Evolutionary conservation across 2,888 invertebrate genomes (phyloP), one percentile per base, ranked within the genome.

Genomic region (Anticlea derivata): DNA sequence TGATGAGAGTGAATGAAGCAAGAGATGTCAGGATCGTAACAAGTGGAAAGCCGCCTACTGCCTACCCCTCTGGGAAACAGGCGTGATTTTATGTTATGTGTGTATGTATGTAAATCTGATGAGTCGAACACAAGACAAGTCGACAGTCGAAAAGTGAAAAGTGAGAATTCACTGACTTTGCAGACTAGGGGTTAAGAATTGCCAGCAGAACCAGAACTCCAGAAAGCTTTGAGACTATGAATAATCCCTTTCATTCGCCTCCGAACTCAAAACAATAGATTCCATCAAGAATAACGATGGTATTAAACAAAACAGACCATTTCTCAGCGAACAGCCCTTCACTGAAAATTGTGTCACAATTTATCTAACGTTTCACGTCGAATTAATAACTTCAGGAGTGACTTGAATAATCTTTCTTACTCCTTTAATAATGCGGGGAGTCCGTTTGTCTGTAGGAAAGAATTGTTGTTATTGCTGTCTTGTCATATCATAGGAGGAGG

Each of bases 251-350:
- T 75, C 74, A 78, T 73, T 83, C 74, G 73, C 64, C 75, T 71
- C 64, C 78, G 70, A 76, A 77, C 78, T 83, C 65, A 59, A 75
- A 79, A 88, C 88, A 89, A 89, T 85, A 75, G 86, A 73, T 74
- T 80, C 81, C 80, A 83, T 86, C 83, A 83, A 77, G 82, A 82
- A 78, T 83, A 85, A 85, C 81, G 82, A 82, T 75, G 81, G 78
- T 70, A 75, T 85, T 75, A 83, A 83, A 86, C 83, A 84, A 88
- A 86, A 86, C 80, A 86, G 76, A 73, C 78, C 78, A 79, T 83
- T 81, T 80, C 70, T 65, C 68, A 67, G 66, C n/a, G n/a, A 71
- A 64, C 70, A 62, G 66, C 62, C 58, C 54, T 63, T 63, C 63
- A 60, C 62, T 63, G 65, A 68, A 71, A 75, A 77, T 75, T 75